These are phyloP conservation scores for Oligia latruncula DNA, from an alignment of 2,888 invertebrate species.

Conservation along the genomic window DNA sequence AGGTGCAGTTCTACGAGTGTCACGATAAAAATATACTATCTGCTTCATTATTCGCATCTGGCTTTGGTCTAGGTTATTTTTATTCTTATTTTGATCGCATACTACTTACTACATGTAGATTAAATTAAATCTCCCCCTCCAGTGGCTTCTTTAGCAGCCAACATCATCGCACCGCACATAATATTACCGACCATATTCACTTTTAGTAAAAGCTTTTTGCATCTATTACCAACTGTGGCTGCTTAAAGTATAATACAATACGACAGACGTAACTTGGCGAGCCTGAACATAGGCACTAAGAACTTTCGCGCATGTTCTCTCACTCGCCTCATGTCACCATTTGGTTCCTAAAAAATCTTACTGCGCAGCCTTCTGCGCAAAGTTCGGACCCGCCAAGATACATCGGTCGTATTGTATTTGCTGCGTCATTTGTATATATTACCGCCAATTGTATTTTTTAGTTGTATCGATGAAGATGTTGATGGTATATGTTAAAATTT, in stretches of 20 bases:
- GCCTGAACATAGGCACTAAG: no score
- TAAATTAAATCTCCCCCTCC: not conserved
- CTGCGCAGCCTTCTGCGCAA: no score
- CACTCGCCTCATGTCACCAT: no score
- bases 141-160: not conserved
- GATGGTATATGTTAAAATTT: constrained; percentile 2
- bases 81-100: constrained; percentile 45
- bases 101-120: not conserved
- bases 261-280: no score
- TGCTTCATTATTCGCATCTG: not conserved
- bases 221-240: not conserved
- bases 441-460: not conserved
- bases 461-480: not conserved
- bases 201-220: not conserved
- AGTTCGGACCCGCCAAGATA: no score
- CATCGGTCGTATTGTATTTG: not conserved
- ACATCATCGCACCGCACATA: not conserved
- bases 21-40: not conserved
- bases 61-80: constrained; percentile 2
- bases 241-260: not conserved
- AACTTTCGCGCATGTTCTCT: no score
- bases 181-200: not conserved
- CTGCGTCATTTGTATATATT: not conserved
- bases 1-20: not conserved
- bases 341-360: no score